Percentiles rank a stretch among this genome's conserved stretches.
phyloP scores from a whole-genome alignment of 2,113 vertebrate species.

The Oncorhynchus masou region DNA sequence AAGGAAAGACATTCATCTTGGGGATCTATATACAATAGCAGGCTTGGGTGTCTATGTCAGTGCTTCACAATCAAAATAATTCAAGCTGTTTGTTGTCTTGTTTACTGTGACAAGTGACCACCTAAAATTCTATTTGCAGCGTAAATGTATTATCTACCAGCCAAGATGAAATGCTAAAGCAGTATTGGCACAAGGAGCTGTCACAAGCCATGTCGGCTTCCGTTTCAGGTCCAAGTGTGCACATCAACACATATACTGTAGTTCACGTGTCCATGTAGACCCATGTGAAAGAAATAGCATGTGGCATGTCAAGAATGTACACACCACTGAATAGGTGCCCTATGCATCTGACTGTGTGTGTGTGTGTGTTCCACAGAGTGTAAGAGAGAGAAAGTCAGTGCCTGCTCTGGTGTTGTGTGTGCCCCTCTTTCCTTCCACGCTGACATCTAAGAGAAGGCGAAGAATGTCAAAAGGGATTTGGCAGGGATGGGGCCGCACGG shows the following conservation, averaged over 20 bases:
- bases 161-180: background rate
- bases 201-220: background rate
- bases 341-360: background rate
- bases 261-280: background rate
- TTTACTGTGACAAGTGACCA: too few relatives aligned
- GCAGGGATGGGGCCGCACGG: slow-evolving; percentile 58
- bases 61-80: too few relatives aligned
- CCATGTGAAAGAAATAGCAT: background rate
- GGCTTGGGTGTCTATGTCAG: too few relatives aligned
- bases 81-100: too few relatives aligned
- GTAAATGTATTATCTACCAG: too few relatives aligned
- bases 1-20: too few relatives aligned
- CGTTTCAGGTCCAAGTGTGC: background rate
- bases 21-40: too few relatives aligned
- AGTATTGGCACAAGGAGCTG: background rate
- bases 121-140: too few relatives aligned
- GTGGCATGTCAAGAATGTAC: background rate
- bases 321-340: background rate
- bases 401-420: slow-evolving; percentile 33
- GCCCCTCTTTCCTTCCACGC: slow-evolving; percentile 45
- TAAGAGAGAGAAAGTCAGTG: background rate
- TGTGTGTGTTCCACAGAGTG: slow-evolving; percentile 17
- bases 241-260: background rate
- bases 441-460: slow-evolving; percentile 66
- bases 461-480: slow-evolving; percentile 75